Conservation (phyloP, 1,140 invertebrate species). For the Pygmarrhopalites habei region DNA sequence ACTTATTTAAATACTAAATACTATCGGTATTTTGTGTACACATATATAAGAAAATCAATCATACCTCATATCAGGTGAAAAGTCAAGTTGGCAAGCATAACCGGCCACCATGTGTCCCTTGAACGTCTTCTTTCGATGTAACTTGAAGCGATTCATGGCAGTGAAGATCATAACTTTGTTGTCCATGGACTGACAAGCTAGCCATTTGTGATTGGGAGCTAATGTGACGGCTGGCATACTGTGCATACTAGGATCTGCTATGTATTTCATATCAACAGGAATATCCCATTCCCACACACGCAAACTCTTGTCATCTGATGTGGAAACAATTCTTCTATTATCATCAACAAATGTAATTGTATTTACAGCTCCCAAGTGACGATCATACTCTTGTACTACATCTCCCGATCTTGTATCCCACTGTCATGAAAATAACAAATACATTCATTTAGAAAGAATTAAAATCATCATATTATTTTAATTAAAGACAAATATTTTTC, state of each 20-base stretch:
- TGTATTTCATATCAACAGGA: slow-evolving; percentile 99
- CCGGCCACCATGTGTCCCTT: slow-evolving; percentile 98
- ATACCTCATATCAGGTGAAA: slow-evolving; percentile 97
- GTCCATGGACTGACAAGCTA: slow-evolving; percentile 98
- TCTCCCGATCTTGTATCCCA: slow-evolving; percentile 94
- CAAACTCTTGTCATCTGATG: slow-evolving; percentile 97
- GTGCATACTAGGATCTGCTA: slow-evolving; percentile 99
- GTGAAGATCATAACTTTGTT: slow-evolving; percentile 99
- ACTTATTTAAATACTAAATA: no score
- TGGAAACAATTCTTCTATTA: slow-evolving; percentile 93
- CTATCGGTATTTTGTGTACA: no score
- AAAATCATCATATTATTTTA: slow-evolving; percentile 9
- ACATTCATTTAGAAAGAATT: slow-evolving; percentile 5
- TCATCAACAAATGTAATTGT: slow-evolving; percentile 99
- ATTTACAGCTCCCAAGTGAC: slow-evolving; percentile 97
- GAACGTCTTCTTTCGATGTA: slow-evolving; percentile 96
- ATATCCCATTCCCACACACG: slow-evolving; percentile 99
- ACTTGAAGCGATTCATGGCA: slow-evolving; percentile 91
- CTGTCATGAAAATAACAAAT: slow-evolving; percentile 48
- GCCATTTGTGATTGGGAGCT: slow-evolving; percentile 96
- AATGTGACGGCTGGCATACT: slow-evolving; percentile 94
- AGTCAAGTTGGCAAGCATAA: slow-evolving; percentile 95
- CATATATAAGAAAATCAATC: no score
- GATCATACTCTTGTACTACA: slow-evolving; percentile 96
- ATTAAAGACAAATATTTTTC: slow-evolving; percentile 44